Conservation (phyloP, 2,113 vertebrate species). For the Dipodomys merriami region DNA sequence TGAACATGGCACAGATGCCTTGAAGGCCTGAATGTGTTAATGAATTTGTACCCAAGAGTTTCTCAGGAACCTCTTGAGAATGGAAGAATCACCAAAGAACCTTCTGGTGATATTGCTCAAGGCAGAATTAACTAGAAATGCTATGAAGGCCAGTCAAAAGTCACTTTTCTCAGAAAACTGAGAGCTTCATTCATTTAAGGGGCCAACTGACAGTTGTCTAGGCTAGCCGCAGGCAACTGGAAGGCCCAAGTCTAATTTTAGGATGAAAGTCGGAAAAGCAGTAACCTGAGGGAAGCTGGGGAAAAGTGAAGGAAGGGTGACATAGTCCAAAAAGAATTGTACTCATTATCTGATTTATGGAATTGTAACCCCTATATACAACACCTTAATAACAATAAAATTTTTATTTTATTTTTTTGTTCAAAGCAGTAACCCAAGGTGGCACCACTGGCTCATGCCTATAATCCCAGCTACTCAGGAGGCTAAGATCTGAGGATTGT, state of each 20-base stretch:
- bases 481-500: too few relatives aligned
- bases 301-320: too few relatives aligned
- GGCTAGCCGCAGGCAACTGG: not conserved
- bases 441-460: too few relatives aligned
- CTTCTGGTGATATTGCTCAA: conserved; percentile 7
- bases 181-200: not conserved
- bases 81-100: not conserved
- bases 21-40: not conserved
- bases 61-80: conserved; percentile 17
- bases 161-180: conserved; percentile 15
- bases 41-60: not conserved
- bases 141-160: not conserved
- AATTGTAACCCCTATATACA: too few relatives aligned
- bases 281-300: too few relatives aligned
- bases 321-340: too few relatives aligned
- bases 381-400: too few relatives aligned
- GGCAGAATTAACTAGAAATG: conserved; percentile 1
- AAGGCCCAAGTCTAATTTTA: not conserved
- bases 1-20: not conserved
- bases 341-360: too few relatives aligned
- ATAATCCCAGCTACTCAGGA: too few relatives aligned
- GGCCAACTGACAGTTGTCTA: not conserved
- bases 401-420: too few relatives aligned
- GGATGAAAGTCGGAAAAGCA: not conserved
- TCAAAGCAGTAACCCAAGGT: too few relatives aligned